Base-by-base conservation (phyloP, 2,888 invertebrate genomes). In the Ellobium chinense region DNA sequence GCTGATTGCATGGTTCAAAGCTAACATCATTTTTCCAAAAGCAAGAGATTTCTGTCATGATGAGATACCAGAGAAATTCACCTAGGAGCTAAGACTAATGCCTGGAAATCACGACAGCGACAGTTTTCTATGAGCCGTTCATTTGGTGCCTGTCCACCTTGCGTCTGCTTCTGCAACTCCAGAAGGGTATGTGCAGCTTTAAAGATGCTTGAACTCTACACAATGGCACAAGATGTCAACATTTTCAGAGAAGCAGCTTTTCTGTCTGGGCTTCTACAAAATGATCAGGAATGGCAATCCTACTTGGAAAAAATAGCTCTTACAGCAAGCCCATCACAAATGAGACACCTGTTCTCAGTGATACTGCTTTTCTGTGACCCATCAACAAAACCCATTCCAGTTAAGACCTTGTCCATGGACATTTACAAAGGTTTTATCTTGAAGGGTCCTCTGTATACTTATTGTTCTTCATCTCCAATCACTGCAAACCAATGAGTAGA, bases 211-310 rank as follows among this genome's bases (percentile, higher is more conserved):
- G 34, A 7, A 46, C 46, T 12, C 46, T 46, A 12, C 46, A 39
- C 31, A 79, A 91, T 74, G 89, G 89, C 31, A 80, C 80, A 39
- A 60, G 86, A 31, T 81, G 84, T 81, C 69, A 66, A 69, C 91
- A 90, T 24, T 93, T 87, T 81, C n/a, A 81, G 88, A 37, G 85
- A 85, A 63, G 90, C 91, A 62, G 92, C 91, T 84, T 79, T 87
- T 76, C 82, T 80, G 18, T 68, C 85, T 39, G 88, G 89, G 4
- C 82, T 93, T 5, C 80, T 92, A 2, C 88, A 88, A 76, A 87
- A 92, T 81, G 89, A 92, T 81, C 37, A 70, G 36, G 88, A 92
- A 76, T 92, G 88, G 91, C 21, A 66, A n/a, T 46, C 56, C 31
- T 74, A 60, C 34, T 21, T 92, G 29, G 80, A 85, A 4, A 90